Base-by-base conservation (phyloP, 2,113 vertebrate species). In the Lamprotornis superbus region DNA sequence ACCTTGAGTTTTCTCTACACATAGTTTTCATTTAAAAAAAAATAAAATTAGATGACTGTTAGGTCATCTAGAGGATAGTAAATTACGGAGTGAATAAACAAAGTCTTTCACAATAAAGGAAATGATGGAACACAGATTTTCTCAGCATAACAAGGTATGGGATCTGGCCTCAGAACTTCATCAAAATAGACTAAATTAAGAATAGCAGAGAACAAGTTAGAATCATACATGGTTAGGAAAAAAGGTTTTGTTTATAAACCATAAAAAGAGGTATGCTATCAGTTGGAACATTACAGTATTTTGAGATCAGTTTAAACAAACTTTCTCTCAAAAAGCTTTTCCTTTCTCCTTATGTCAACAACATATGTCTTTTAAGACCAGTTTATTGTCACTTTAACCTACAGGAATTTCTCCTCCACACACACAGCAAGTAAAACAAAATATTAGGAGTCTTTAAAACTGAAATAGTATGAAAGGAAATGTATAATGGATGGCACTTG, bases 1-100 rank as follows among this genome's bases (percentile, higher is more conserved):
- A 91, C 90, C 68, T 55, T 94, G 79, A 95, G 79, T 83, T 94
- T 90, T 67, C 60, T 63, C 19, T 92, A 63, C 33, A 52, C 59
- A 73, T 65, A 80, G 5, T 63, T 94, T 87, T 94, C 59, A 83
- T 67, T 71, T 11, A 18, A 65, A 78, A 65, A 78, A 81, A 91
- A 85, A 77, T 37, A 75, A 94, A 93, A 90, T 89, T 84, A 63
- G 37, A 95, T 83, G 75, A 95, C 39, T 81, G 33, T 86, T 86
- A 73, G 74, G 47, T 94, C 82, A 92, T 77, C 61, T 79, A 94
- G 47, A 81, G 78, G 61, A 95, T 67, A 87, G 44, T 96, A 97
- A 97, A 95, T 50, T 93, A 95, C 83, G 88, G 37, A 94, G 30
- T n/a, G 93, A 93, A 94, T 94, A 95, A 97, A 91, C 74, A 86